Conservation (phyloP, 2,888 invertebrate genomes). For the Octonoba sinensis region DNA sequence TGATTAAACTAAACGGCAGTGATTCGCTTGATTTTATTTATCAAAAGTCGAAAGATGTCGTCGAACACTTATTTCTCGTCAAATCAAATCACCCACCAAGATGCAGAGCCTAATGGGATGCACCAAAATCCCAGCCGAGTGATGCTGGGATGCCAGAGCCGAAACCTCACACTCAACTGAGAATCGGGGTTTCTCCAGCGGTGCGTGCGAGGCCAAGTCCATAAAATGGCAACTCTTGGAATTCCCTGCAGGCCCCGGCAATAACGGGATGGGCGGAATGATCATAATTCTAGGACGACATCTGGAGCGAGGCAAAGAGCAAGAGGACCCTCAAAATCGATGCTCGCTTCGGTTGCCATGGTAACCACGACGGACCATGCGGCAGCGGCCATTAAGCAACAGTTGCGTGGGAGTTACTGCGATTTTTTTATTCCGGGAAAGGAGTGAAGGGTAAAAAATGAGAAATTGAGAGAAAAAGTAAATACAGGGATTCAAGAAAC, state of each 20-base stretch:
- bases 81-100: too few relatives aligned
- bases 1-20: too few relatives aligned
- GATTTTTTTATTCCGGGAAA: conserved; percentile 16
- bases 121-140: too few relatives aligned
- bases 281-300: conserved; percentile 46
- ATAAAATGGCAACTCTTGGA: conserved; percentile 39
- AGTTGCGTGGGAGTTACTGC: conserved; percentile 38
- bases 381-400: conserved; percentile 29
- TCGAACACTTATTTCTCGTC: too few relatives aligned
- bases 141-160: too few relatives aligned
- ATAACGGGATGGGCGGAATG: conserved; percentile 47
- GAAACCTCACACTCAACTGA: too few relatives aligned
- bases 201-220: conserved; percentile 5
- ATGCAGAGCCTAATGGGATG: too few relatives aligned
- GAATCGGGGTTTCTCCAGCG: too few relatives aligned
- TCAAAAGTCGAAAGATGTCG: too few relatives aligned
- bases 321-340: conserved; percentile 56
- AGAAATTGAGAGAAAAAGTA: conserved; percentile 14
- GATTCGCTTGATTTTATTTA: too few relatives aligned
- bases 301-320: conserved; percentile 31
- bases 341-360: conserved; percentile 51
- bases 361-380: conserved; percentile 15
- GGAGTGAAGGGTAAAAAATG: conserved; percentile 3
- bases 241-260: conserved; percentile 36
- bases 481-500: conserved; percentile 5